These are phyloP conservation scores for Engystomops pustulosus DNA, from an alignment of 2,113 vertebrate species.

Conservation along the genomic window DNA sequence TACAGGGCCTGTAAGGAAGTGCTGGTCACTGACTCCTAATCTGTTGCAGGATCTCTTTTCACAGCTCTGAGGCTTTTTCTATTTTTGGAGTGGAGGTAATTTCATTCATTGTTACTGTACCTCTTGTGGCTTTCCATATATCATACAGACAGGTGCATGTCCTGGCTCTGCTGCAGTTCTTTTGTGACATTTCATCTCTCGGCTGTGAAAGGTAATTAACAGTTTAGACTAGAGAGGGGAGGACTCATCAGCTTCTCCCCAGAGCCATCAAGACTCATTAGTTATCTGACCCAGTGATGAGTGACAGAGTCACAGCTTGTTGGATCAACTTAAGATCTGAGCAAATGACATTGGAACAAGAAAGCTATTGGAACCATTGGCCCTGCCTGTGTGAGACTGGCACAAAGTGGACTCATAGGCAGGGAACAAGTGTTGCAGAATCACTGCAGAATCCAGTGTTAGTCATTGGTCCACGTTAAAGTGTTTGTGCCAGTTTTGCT, in stretches of 20 bases:
- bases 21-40: too few relatives aligned
- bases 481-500: too few relatives aligned
- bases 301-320: slow-evolving; percentile 16
- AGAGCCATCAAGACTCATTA: slow-evolving; percentile 40
- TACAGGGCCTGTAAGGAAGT: too few relatives aligned
- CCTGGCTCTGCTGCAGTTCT: background rate
- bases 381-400: slow-evolving; percentile 76
- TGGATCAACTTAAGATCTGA: slow-evolving; percentile 29
- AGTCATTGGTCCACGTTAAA: too few relatives aligned
- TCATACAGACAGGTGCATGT: background rate
- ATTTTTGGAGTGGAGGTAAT: background rate
- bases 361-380: background rate
- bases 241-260: background rate
- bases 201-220: slow-evolving; percentile 38
- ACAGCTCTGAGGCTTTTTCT: background rate
- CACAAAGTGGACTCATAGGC: background rate
- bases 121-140: background rate
- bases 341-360: background rate
- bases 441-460: too few relatives aligned
- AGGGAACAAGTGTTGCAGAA: too few relatives aligned
- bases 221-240: background rate
- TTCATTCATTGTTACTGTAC: background rate
- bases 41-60: background rate
- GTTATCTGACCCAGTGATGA: background rate
- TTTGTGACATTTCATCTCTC: slow-evolving; percentile 14